Evolutionary conservation across 2,113 vertebrate species (phyloP).

Genomic region (Dipodomys ordii): DNA sequence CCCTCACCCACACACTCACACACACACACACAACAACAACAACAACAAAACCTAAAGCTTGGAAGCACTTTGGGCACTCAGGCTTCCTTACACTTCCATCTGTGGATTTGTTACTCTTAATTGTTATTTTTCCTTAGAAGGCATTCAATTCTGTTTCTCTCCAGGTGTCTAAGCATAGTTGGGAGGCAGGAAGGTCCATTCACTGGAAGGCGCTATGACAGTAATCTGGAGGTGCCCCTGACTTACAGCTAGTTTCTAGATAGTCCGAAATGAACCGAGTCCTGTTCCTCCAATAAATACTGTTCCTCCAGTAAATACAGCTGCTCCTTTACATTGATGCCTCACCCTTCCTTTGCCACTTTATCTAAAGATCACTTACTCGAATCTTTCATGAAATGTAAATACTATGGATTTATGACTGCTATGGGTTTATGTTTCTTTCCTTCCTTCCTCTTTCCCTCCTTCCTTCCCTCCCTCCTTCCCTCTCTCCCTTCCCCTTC

Average conservation of each 20-base stretch:
- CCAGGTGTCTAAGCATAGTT: conserved; percentile 13
- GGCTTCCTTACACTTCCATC: conserved; percentile 38
- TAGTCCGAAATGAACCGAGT: not conserved
- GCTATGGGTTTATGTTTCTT: too few relatives aligned
- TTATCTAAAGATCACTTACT: not conserved
- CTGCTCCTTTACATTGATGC: too few relatives aligned
- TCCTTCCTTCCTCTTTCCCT: too few relatives aligned
- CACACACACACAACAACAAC: too few relatives aligned
- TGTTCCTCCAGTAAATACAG: too few relatives aligned
- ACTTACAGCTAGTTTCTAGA: not conserved
- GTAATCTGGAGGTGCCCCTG: too few relatives aligned
- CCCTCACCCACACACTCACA: too few relatives aligned
- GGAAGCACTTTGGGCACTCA: conserved; percentile 26
- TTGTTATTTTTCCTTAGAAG: conserved; percentile 77
- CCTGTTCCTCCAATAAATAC: too few relatives aligned
- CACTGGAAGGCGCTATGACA: not conserved
- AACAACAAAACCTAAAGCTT: not conserved
- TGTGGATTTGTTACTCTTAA: conserved; percentile 68
- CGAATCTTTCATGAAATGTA: not conserved
- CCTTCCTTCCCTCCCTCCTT: too few relatives aligned
- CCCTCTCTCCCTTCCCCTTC: too few relatives aligned
- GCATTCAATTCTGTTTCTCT: conserved; percentile 13
- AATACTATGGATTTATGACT: too few relatives aligned
- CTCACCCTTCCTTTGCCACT: not conserved
- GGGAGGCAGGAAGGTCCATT: not conserved